Evolutionary conservation across 2,888 invertebrate species (phyloP), one percentile per base, ranked within the genome.

Genomic region (Netelia virgata): DNA sequence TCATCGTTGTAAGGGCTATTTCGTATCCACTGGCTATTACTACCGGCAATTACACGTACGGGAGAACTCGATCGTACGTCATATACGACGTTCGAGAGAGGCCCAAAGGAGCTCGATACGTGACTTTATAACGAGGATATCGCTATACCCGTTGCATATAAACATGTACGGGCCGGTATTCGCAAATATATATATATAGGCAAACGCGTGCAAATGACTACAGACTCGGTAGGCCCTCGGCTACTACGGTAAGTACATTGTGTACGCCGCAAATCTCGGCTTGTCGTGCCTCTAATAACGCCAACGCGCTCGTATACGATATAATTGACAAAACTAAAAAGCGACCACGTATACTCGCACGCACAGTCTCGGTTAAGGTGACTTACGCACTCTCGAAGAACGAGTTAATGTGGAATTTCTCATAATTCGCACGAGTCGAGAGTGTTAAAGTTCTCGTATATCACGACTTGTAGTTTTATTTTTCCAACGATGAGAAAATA

Each of bases 31-130:
- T 68, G 36, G 6, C 36, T 36, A 6, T 36, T 83, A 86, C 64
- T 70, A 73, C 70, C 23, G 23, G 73, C 82, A 86, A 86, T 86
- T 86, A 86, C 74, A 82, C 74, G 75, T 86, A 83, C 74, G 66
- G 68, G 36, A 57, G 66, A 66, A 76, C 76, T 43, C 76, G 59
- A 68, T 76, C 76, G 66, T 68, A 59, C 43, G 76, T 66, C 66
- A 59, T 47, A 55, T 41, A 64, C 20, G 72, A 70, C 75, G 77
- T 70, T 77, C 28, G 28, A 76, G 50, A 70, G 47, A 66, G 41
- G 66, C 61, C 63, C 61, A 57, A 74, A 74, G 28, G 69, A 69
- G 64, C 47, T 59, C 47, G 61, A 78, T 47, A 10, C 14, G 1
- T 3, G 14, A 59, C 14, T 59, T 59, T 11, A 23, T 47, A 20